Base-by-base conservation (phyloP, 2,888 invertebrate genomes). In the Sinohyriopsis cumingii region DNA sequence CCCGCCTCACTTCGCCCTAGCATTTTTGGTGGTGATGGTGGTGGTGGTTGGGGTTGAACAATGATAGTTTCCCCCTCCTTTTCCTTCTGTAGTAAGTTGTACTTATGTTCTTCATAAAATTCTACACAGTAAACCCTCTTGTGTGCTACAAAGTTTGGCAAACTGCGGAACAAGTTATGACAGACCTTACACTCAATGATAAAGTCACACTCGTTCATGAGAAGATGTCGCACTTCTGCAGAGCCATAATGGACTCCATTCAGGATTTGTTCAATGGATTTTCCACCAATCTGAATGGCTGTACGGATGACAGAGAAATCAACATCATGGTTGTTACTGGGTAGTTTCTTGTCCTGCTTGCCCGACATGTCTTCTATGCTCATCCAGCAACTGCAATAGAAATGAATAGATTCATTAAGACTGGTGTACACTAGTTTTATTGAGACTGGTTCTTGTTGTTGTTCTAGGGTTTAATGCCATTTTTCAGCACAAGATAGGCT, bases 161-260 rank as follows among this genome's bases (percentile, higher is more conserved):
- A 91, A 88, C 95, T 95, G 81, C 97, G 93, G 89, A 96, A 97
- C 85, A 97, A 92, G 86, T 94, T 95, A 55, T 94, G 92, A 87
- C 97, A 97, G 25, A 95, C 93, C 89, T 94, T 94, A 90, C 97
- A 97, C 90, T 97, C 97, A 90, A 95, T 95, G 83, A 97, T 92
- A 71, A 96, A 90, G 89, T 95, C 95, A 92, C 96, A 96, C 91
- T 97, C 97, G 86, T 94, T 93, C 55, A 93, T 91, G 55, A 97
- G 91, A 67, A 96, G 91, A 80, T 93, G 92, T 80, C 93, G 93
- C 33, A 95, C 95, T 82, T 93, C 93, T 80, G 94, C 95, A 6
- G 83, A 82, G 66, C 94, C 95, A 83, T 93, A 93, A 85, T 95
- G 93, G 86, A 94, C 93, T 72, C 95, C 92, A 84, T 93, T 93